Evolutionary conservation across 2,797 vertebrate species (phyloP).

Genomic region (Pangasius sanitwongsei): DNA sequence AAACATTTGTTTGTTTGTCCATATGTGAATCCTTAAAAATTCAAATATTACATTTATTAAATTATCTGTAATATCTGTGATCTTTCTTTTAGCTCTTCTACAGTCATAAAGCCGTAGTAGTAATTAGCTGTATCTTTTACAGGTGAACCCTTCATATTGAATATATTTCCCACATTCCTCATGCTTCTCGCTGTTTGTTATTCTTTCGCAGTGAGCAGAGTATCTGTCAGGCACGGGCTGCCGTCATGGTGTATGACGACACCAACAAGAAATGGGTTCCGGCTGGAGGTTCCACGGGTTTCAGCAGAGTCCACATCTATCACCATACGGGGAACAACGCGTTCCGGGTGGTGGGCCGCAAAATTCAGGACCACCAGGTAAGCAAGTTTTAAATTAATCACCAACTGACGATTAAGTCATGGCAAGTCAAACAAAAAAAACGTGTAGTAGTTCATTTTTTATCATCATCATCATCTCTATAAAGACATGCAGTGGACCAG

Average conservation of each 20-base stretch:
- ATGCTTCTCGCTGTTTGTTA: not conserved
- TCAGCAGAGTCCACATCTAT: slow-evolving; percentile 98
- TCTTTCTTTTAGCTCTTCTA: not conserved
- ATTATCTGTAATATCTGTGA: not conserved
- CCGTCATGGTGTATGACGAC: slow-evolving; percentile 98
- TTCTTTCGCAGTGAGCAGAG: slow-evolving; percentile 89
- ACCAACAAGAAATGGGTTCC: slow-evolving; percentile 99
- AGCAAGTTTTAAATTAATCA: slow-evolving; percentile 46
- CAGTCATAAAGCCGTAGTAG: no score
- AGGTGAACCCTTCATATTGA: no score
- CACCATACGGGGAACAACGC: slow-evolving; percentile 98
- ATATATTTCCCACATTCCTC: not conserved
- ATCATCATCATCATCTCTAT: not conserved
- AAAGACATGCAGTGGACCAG: not conserved
- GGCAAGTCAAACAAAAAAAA: not conserved
- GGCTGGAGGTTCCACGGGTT: slow-evolving; percentile 93
- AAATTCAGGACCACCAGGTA: slow-evolving; percentile 99
- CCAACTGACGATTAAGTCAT: not conserved
- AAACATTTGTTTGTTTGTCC: not conserved
- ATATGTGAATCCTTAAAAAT: not conserved
- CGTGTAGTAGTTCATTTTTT: not conserved
- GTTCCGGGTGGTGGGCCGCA: slow-evolving; percentile 96
- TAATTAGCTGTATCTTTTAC: no score
- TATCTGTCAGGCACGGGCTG: slow-evolving; percentile 98
- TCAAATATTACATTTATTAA: not conserved